phyloP scores from a whole-genome alignment of 1,140 invertebrate genomes.

The Caenorhabditis tropicalis region DNA sequence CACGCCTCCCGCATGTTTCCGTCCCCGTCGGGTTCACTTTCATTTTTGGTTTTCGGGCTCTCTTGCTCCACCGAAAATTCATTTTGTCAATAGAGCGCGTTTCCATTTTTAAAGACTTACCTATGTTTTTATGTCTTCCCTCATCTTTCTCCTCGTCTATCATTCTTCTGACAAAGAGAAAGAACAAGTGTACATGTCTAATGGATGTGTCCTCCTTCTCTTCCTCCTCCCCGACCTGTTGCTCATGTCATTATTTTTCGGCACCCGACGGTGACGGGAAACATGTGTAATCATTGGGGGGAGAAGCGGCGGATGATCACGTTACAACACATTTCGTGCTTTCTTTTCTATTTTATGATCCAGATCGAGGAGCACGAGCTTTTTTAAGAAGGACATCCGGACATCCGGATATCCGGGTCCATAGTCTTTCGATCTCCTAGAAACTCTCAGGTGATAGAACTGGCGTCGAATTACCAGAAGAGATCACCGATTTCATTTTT shows the following conservation, averaged over 20 bases:
- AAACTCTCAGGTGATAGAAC: background rate
- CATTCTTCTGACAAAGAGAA: background rate
- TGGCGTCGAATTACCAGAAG: background rate
- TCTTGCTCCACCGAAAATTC: background rate
- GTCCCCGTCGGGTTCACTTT: background rate
- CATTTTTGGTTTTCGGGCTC: background rate
- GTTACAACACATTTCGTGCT: constrained; percentile 13
- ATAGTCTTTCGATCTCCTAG: too few species aligned
- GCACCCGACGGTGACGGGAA: background rate
- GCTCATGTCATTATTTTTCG: constrained; percentile 42
- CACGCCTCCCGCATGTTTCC: background rate
- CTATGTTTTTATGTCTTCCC: background rate
- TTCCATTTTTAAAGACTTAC: background rate
- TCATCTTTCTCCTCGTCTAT: background rate
- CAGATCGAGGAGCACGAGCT: background rate
- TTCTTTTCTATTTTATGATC: background rate
- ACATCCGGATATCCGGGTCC: too few species aligned
- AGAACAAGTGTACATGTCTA: constrained; percentile 22
- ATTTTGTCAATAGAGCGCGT: background rate
- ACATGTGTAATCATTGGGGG: constrained; percentile 26
- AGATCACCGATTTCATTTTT: background rate
- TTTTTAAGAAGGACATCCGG: background rate
- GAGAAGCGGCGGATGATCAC: background rate
- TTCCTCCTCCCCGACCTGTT: background rate
- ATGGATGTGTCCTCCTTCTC: background rate